Evolutionary conservation across 2,888 invertebrate genomes (phyloP).

Genomic region (Itoplectis maculator): DNA sequence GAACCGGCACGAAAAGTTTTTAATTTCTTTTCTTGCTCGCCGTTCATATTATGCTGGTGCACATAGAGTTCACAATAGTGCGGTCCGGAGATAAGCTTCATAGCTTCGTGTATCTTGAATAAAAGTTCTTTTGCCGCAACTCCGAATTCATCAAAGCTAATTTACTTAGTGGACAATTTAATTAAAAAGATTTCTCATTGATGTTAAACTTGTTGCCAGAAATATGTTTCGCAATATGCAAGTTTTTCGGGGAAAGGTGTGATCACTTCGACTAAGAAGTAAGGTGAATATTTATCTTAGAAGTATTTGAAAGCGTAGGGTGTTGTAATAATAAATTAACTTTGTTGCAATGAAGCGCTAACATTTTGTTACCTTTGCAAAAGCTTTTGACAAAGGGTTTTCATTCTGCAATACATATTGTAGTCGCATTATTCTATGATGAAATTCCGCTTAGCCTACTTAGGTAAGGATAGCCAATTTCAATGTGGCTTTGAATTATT

Average conservation of each 20-base stretch:
- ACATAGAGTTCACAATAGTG: conserved; percentile 21
- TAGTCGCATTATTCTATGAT: background rate
- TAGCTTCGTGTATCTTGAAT: conserved; percentile 23
- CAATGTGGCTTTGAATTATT: conserved; percentile 35
- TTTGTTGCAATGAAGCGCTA: too few relatives aligned
- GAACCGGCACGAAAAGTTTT: conserved; percentile 58
- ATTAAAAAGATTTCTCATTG: background rate
- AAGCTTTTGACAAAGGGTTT: background rate
- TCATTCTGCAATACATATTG: background rate
- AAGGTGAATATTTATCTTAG: too few relatives aligned
- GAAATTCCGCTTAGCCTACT: background rate
- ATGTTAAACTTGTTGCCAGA: background rate
- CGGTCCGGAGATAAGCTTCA: conserved; percentile 38
- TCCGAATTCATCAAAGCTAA: conserved; percentile 33
- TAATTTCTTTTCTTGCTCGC: conserved; percentile 61
- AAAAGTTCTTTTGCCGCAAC: conserved; percentile 25
- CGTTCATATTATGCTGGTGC: conserved; percentile 25
- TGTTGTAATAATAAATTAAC: background rate
- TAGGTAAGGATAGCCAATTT: background rate
- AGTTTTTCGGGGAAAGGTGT: background rate
- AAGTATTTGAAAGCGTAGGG: too few relatives aligned
- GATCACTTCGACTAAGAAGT: background rate
- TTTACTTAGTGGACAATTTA: background rate
- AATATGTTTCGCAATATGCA: background rate
- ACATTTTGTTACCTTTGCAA: background rate